Evolutionary conservation across 2,797 vertebrate genomes (phyloP).

Genomic region (Syncerus caffer): DNA sequence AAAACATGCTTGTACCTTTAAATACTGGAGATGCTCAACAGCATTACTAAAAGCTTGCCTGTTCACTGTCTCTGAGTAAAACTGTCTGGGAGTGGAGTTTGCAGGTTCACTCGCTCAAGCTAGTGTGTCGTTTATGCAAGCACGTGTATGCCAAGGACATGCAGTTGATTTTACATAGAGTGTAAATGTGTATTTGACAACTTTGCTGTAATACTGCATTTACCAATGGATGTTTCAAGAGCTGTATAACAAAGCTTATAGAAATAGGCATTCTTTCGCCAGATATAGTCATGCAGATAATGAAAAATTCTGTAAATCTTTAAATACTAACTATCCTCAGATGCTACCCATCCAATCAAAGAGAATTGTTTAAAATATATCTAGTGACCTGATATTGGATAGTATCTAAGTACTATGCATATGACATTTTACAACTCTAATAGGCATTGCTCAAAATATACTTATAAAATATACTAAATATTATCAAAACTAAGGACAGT

Average conservation of each 20-base stretch:
- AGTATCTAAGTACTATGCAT: background rate
- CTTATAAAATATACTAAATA: background rate
- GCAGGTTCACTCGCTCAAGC: background rate
- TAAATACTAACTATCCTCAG: background rate
- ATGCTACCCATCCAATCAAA: background rate
- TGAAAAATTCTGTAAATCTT: slow-evolving; percentile 29
- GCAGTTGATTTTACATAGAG: background rate
- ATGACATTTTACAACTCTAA: slow-evolving; percentile 12
- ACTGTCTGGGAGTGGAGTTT: background rate
- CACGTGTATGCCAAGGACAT: background rate
- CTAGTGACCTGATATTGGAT: background rate
- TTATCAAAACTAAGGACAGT: background rate
- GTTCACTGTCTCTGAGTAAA: background rate
- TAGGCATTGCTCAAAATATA: background rate
- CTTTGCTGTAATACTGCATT: background rate
- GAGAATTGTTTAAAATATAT: background rate
- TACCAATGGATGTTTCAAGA: background rate
- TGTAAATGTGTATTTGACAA: background rate
- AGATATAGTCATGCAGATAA: background rate
- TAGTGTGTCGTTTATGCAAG: background rate
- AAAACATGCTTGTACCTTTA: background rate
- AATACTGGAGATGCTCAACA: background rate
- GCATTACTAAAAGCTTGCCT: background rate
- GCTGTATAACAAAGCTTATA: background rate
- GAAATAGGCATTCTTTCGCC: background rate